Evolutionary conservation across 2,113 vertebrate genomes (phyloP), one percentile per base, ranked within the genome.

Genomic region (Daphoenositta chrysoptera): DNA sequence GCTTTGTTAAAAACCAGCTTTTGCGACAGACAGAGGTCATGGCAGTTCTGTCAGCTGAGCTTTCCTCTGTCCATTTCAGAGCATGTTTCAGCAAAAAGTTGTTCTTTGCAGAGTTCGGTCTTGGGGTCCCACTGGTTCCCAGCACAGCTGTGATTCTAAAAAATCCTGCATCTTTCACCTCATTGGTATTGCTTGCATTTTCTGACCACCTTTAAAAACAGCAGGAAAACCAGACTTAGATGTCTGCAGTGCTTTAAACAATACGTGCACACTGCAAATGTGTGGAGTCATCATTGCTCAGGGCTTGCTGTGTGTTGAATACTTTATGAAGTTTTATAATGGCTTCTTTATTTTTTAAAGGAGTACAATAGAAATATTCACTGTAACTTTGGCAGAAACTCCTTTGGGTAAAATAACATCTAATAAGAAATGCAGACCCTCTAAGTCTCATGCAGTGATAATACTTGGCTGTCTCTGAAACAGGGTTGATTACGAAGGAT

Each of bases 201-300:
- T 94, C 44, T 93, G 63, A 44, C 71, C 63, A 75, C 18, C 7
- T 94, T 78, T 51, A 42, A 82, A 90, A 94, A 64, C 23, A 53
- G 56, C 14, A 53, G 37, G 45, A 88, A 79, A 86, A 44, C 1
- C n/a, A 69, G 64, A 50, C 48, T 40, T 60, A 3, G 27, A 23
- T 78, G 35, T 56, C n/a, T 77, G 75, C 76, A 94, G 87, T 72
- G 80, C 94, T 97, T 87, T 97, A 95, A 97, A 80, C 51, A 86
- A 47, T 75, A 47, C 0, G 3, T 19, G 31, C 4, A 1, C 24
- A 3, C 18, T 63, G 79, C 60, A 54, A 87, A 92, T 77, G 48
- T 85, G 42, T 77, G 47, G 45, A 89, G 86, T 92, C 33, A 10
- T 96, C 79, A n/a, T 60, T 94, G 82, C 75, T 63, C 57, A 86